Percentiles rank a stretch among this genome's conserved stretches.
Conservation (phyloP, 2,113 vertebrate species). For the Albula goreensis region DNA sequence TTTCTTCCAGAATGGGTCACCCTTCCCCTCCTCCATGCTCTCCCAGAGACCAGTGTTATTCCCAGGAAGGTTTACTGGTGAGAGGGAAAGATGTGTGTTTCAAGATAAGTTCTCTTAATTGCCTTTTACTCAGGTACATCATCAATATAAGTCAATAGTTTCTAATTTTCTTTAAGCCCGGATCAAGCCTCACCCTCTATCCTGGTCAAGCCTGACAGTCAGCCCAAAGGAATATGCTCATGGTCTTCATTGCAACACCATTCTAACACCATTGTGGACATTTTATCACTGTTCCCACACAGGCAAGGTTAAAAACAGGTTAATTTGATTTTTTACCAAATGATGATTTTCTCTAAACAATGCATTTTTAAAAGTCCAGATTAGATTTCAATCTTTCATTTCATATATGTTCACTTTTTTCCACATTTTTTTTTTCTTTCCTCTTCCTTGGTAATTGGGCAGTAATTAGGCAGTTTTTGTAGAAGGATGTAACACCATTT, state of each 20-base stretch:
- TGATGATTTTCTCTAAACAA: not conserved
- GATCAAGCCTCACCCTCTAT: too few species aligned
- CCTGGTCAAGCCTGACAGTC: too few species aligned
- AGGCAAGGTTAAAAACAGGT: not conserved
- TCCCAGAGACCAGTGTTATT: too few species aligned
- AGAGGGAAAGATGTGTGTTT: not conserved
- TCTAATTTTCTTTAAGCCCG: too few species aligned
- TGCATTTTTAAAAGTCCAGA: not conserved
- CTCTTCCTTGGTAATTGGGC: not conserved
- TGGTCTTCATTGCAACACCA: too few species aligned
- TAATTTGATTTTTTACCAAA: not conserved
- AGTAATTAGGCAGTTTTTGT: too few species aligned
- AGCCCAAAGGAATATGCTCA: too few species aligned
- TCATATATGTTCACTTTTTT: not conserved
- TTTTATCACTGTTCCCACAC: not conserved
- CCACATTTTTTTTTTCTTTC: not conserved
- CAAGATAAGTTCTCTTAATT: constrained; percentile 27
- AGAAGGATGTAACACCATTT: too few species aligned
- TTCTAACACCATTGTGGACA: not conserved
- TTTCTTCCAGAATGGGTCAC: not conserved
- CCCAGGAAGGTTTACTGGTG: too few species aligned
- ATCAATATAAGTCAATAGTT: too few species aligned
- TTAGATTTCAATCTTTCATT: not conserved
- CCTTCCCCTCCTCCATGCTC: not conserved
- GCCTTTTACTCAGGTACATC: not conserved